Percentiles rank a stretch among this genome's conserved stretches.
Conservation (phyloP, 2,113 vertebrate species). For the Actenoides lindsayi region DNA sequence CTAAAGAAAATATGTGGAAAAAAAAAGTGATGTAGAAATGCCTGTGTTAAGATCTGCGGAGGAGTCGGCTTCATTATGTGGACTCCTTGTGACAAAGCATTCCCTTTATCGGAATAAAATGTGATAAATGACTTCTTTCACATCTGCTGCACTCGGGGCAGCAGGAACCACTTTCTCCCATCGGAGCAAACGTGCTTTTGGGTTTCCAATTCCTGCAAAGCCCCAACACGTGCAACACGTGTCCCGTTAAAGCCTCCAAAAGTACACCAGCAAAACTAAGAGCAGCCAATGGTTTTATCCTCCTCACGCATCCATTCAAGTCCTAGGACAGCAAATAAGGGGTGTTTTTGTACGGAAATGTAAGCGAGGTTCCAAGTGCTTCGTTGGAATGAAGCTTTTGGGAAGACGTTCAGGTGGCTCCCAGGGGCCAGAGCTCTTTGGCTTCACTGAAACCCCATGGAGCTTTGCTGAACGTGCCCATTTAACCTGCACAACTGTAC, state of each 20-base stretch:
- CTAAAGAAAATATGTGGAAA: neutral
- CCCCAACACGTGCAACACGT: neutral
- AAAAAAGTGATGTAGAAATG: neutral
- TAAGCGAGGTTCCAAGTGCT: accelerated
- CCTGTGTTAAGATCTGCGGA: neutral
- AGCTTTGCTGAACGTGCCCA: accelerated
- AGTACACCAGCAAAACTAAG: neutral
- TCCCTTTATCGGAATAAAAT: neutral
- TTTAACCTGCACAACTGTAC: neutral
- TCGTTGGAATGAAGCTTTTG: neutral
- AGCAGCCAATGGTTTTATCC: neutral
- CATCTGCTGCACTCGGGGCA: neutral
- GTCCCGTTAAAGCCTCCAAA: neutral
- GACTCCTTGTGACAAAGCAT: neutral
- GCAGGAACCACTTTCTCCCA: neutral
- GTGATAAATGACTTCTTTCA: neutral
- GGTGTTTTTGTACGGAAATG: accelerated
- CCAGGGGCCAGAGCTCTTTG: neutral
- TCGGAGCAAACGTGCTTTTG: neutral
- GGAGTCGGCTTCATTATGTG: neutral
- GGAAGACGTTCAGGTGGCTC: neutral
- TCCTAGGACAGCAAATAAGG: neutral
- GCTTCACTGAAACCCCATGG: accelerated
- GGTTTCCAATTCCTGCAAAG: neutral
- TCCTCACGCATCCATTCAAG: accelerated